Conservation (phyloP, 2,113 vertebrate species). For the Tyrannus savana region DNA sequence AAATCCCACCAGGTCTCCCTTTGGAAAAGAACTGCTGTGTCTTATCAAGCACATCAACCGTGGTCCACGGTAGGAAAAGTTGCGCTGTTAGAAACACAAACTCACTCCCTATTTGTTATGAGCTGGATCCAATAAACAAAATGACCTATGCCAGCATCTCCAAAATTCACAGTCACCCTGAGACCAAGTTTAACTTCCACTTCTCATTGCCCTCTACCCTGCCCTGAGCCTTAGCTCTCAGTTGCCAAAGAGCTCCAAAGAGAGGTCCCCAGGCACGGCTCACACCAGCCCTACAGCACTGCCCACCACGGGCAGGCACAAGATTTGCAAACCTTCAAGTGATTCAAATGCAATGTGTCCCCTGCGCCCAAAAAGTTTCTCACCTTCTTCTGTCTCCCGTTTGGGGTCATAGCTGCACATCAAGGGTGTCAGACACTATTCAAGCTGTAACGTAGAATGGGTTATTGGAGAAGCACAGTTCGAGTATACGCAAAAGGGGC, state of each 20-base stretch:
- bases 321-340: conserved; percentile 23
- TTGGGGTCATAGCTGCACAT: conserved; percentile 29
- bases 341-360: background rate
- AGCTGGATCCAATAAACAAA: conserved; percentile 48
- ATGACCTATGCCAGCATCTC: conserved; percentile 23
- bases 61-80: background rate
- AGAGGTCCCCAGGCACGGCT: background rate
- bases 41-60: background rate
- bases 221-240: background rate
- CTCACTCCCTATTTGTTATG: conserved; percentile 46
- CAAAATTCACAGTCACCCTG: conserved; percentile 38
- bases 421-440: background rate
- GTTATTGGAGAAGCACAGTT: background rate
- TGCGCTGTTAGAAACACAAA: conserved; percentile 34
- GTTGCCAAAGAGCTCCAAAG: background rate
- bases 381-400: conserved; percentile 27
- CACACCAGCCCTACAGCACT: background rate
- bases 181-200: conserved; percentile 24
- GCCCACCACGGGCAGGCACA: background rate
- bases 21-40: background rate
- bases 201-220: background rate
- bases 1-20: conserved; percentile 10
- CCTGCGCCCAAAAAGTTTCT: background rate
- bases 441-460: background rate
- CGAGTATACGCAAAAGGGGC: background rate